Percentiles rank a stretch among this genome's conserved stretches.
phyloP scores from a whole-genome alignment of 1,140 invertebrate genomes.

The Drosophila kurseongensis region DNA sequence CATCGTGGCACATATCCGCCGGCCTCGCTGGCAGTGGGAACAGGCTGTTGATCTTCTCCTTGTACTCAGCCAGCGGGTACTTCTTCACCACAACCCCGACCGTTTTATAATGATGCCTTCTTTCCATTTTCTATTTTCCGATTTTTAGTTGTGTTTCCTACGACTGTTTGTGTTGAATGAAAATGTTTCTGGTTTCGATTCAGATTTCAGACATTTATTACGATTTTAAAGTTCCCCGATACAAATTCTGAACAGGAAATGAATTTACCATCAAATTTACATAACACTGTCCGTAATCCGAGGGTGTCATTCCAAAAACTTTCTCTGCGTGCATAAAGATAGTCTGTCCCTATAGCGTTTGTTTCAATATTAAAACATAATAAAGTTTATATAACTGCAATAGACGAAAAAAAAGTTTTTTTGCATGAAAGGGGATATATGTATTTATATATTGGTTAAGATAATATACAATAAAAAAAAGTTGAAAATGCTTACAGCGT shows the following conservation, averaged over 20 bases:
- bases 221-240: no score
- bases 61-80: not conserved
- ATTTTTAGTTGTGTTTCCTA: not conserved
- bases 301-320: not conserved
- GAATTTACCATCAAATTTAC: not conserved
- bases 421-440: no score
- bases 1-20: constrained; percentile 12
- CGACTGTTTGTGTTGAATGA: not conserved
- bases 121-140: not conserved
- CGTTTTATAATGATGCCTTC: not conserved
- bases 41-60: constrained; percentile 12
- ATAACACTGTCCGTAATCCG: not conserved
- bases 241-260: no score
- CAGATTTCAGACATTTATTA: no score
- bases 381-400: no score
- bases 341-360: no score
- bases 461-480: no score
- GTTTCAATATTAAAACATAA: no score
- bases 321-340: no score
- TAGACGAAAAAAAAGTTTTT: no score
- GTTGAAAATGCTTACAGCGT: no score
- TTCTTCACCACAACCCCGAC: not conserved
- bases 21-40: constrained; percentile 26
- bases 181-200: not conserved
- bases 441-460: no score